A percentile compares a stretch with the other conserved stretches of the same genome.
Evolutionary conservation across 1,140 invertebrate species (phyloP).

Genomic region (Drosophila ogumai): DNA sequence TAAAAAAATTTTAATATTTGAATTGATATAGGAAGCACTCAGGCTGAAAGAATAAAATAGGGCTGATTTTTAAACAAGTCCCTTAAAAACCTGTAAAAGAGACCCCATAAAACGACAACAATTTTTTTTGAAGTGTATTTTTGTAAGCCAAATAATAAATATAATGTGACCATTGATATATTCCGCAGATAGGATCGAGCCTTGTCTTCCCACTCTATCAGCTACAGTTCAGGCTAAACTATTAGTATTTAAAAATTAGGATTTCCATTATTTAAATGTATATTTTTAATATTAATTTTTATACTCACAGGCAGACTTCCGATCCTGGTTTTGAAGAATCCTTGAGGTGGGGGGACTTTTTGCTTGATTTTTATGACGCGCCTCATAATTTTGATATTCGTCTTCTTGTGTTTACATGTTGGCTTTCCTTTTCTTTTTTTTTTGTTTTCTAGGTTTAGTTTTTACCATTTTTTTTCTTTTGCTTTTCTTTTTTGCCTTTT

Average conservation of each 20-base stretch:
- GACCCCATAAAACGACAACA: neutral
- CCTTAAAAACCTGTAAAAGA: too few species aligned
- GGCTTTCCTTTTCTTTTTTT: neutral
- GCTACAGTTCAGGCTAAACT: too few species aligned
- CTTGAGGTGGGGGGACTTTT: neutral
- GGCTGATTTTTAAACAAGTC: too few species aligned
- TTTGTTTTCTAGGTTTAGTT: neutral
- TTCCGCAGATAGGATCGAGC: neutral
- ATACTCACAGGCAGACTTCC: neutral
- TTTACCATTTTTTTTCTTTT: neutral
- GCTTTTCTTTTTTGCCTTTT: neutral
- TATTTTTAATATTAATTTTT: neutral
- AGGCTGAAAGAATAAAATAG: too few species aligned
- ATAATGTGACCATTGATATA: neutral
- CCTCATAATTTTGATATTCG: neutral
- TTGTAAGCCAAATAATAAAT: neutral
- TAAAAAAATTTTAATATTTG: too few species aligned
- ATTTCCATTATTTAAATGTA: too few species aligned
- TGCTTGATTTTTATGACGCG: neutral
- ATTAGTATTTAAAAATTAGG: too few species aligned
- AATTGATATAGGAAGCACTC: too few species aligned
- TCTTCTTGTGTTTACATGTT: neutral
- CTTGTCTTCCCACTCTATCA: neutral
- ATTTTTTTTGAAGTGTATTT: conserved; percentile 1
- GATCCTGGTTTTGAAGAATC: too few species aligned